Base-by-base conservation (phyloP, 2,888 invertebrate genomes). In the Epistrophe eligans region DNA sequence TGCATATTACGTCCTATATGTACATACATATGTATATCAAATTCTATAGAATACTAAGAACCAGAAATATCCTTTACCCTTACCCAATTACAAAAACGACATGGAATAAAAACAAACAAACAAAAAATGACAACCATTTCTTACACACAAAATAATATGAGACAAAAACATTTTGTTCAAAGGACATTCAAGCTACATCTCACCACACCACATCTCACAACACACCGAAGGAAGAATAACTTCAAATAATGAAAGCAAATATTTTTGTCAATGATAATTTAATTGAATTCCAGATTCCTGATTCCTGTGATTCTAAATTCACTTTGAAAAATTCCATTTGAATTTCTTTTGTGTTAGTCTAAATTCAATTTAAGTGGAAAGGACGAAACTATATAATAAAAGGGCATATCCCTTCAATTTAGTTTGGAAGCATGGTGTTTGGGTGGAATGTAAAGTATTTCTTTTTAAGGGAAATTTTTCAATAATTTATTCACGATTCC, bases 271-370 rank as follows among this genome's bases (percentile, higher is more conserved):
- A 45, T 38, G 38, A 38, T 38, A 45, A 45, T 45, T n/a, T 45
- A 45, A 45, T 45, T n/a, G n/a, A 45, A 45, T 45, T 45, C 45
- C 45, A 40, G 38, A 38, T 35, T 35, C 9, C 2, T 15, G 15
- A 15, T 45, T 45, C 45, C 43, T 43, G 7, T 32, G 2, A 40
- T 45, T n/a, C 8, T 1, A 45, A n/a, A 45, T 45, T 45, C 45
- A 45, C 45, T 45, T 45, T 45, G 45, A 45, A 45, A 45, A 45
- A 45, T 45, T 45, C n/a, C 45, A 45, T 45, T 45, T 45, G 15
- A 45, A 45, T 45, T n/a, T 45, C n/a, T 45, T n/a, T 45, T 45
- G 15, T 45, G 45, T 45, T 13, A 40, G 10, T 13, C 15, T 13
- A 11, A n/a, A 38, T 38, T 38, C 11, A 11, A 10, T 11, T 38